A percentile compares a stretch with the other conserved stretches of the same genome.
Conservation (phyloP, 2,797 vertebrate species). For the Taenioides sp. region DNA sequence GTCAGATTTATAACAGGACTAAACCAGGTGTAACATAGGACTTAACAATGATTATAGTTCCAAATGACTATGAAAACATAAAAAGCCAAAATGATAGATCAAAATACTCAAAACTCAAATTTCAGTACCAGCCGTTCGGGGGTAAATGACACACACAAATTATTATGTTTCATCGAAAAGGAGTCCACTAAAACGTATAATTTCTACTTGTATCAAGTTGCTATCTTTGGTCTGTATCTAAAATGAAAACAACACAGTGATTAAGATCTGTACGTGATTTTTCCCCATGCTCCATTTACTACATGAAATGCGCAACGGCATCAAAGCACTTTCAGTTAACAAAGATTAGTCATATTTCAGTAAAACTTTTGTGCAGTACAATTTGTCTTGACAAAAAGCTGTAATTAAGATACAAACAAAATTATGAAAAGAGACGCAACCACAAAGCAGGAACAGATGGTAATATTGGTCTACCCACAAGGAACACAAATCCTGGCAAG, state of each 20-base stretch:
- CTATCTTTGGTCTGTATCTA: not conserved
- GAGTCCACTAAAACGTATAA: not conserved
- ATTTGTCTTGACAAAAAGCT: not conserved
- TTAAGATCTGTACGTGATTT: not conserved
- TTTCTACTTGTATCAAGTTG: not conserved
- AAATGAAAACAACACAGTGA: not conserved
- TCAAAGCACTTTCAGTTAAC: not conserved
- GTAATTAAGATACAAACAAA: constrained; percentile 10
- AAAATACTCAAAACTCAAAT: not conserved
- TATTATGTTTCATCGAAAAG: not conserved
- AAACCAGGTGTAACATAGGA: too few relatives aligned
- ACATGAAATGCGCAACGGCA: not conserved
- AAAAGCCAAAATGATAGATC: not conserved
- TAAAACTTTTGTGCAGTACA: constrained; percentile 10
- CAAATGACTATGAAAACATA: too few relatives aligned
- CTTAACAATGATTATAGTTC: too few relatives aligned
- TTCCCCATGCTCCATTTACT: not conserved
- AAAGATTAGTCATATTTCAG: not conserved
- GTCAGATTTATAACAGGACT: too few relatives aligned
- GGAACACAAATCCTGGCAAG: constrained; percentile 22
- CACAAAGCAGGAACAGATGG: constrained; percentile 19
- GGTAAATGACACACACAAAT: not conserved
- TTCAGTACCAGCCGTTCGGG: not conserved
- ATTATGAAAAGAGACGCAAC: not conserved
- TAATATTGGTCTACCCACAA: constrained; percentile 12